Evolutionary conservation across 2,113 vertebrate genomes (phyloP).

Genomic region (Leucosticte australis): DNA sequence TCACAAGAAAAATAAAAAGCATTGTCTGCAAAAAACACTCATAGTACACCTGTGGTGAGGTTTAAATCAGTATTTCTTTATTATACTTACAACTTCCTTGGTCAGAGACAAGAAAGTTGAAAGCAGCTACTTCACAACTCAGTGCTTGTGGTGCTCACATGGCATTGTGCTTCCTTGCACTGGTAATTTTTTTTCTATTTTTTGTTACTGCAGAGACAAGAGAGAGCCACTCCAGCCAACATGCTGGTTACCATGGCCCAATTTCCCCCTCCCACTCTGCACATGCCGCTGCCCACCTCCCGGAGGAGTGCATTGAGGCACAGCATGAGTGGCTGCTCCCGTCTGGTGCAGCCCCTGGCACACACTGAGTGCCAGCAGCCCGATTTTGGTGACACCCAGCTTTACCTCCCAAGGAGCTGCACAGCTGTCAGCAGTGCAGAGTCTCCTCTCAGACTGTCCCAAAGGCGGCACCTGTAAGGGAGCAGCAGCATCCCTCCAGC

Average conservation of each 20-base stretch:
- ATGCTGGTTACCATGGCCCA: background rate
- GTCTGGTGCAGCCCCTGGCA: background rate
- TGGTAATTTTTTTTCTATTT: background rate
- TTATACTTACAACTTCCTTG: background rate
- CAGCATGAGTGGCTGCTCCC: rapidly evolving
- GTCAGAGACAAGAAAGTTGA: background rate
- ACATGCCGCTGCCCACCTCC: background rate
- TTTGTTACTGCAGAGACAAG: background rate
- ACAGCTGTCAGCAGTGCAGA: background rate
- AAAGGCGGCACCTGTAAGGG: background rate
- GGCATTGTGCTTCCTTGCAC: background rate
- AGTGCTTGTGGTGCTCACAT: background rate
- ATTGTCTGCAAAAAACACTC: background rate
- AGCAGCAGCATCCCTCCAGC: background rate
- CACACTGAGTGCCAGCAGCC: rapidly evolving
- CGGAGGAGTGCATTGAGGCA: rapidly evolving
- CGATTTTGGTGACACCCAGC: background rate
- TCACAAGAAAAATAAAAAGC: background rate
- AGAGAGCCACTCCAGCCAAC: background rate
- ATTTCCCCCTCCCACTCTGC: background rate
- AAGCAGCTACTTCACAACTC: background rate
- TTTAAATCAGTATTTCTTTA: background rate
- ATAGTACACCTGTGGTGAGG: background rate
- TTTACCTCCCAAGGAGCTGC: background rate
- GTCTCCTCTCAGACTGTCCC: background rate